Base-by-base conservation (phyloP, 2,113 vertebrate species). In the Elachura formosa region DNA sequence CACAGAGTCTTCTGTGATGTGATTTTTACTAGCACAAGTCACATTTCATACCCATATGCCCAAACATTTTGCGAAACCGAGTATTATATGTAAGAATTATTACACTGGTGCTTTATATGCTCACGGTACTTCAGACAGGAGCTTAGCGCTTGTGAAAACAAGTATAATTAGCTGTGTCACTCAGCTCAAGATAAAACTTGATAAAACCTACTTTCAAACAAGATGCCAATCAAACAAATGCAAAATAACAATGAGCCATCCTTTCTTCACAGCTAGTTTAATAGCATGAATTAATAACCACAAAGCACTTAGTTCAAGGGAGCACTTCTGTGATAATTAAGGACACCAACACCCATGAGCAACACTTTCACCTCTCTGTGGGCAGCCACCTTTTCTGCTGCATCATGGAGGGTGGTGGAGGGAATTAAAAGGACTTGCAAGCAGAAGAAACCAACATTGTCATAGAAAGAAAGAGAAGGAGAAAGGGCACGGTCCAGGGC, bases 121-220 rank as follows among this genome's bases (percentile, higher is more conserved):
- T 91, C 26, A 17, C 22, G 82, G 26, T 38, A 29, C 55, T 62
- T 71, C 89, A 73, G 55, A 72, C 28, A 76, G 52, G 55, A 90
- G n/a, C 72, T 63, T 23, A 23, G 67, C 13, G 90, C 68, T 88
- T 88, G 40, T 86, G 87, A 85, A 87, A 97, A 84, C 52, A 83
- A 84, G 63, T 93, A 77, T 90, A 90, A 93, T 94, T 80, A 96
- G 31, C 66, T 73, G 59, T 87, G 75, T 76, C 87, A 83, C 90
- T 90, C 67, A 90, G 40, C 72, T 84, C 31, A 41, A 77, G 79
- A 86, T 85, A 90, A 96, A 93, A 90, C 59, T 69, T 67, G 71
- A 80, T 80, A 93, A 94, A 94, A 85, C 75, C 43, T 83, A 59
- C 43, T 24, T 83, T 90, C 72, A 80, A 71, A 88, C 41, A 90